These are phyloP conservation scores for Myopa tessellatipennis DNA, from an alignment of 2,888 invertebrate genomes.

Conservation along the genomic window DNA sequence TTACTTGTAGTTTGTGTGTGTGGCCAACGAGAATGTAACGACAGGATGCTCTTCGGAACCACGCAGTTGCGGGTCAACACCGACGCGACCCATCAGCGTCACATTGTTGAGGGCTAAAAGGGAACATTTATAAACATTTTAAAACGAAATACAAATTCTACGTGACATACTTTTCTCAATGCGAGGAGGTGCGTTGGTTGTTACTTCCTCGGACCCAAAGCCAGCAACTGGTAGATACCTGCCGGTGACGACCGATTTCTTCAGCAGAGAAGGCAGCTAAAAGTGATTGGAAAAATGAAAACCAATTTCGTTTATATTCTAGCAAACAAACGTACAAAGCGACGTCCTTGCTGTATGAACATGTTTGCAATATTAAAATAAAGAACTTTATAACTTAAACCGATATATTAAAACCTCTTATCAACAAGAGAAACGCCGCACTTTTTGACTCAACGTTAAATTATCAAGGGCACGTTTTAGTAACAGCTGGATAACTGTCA, in stretches of 20 bases:
- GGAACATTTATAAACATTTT: background rate
- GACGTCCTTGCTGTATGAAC: constrained; percentile 21
- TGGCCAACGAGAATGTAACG: constrained; percentile 89
- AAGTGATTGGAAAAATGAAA: background rate
- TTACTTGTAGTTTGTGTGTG: constrained; percentile 84
- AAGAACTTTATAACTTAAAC: constrained; percentile 10
- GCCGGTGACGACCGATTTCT: background rate
- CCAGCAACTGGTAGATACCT: constrained; percentile 24
- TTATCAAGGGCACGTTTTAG: constrained; percentile 25
- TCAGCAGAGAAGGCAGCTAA: constrained; percentile 23
- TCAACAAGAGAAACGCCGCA: background rate
- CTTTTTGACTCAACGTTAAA: background rate
- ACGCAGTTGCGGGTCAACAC: constrained; percentile 87
- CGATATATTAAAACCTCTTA: background rate
- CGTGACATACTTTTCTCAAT: constrained; percentile 45
- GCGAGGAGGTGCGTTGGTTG: constrained; percentile 33
- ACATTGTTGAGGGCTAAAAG: constrained; percentile 82
- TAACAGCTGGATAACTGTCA: constrained; percentile 18
- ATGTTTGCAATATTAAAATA: background rate
- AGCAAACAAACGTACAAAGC: constrained; percentile 13
- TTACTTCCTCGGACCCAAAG: constrained; percentile 26
- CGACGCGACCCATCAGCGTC: constrained; percentile 86
- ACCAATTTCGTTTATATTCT: background rate
- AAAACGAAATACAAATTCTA: constrained; percentile 13
- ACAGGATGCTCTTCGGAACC: constrained; percentile 87